These are phyloP conservation scores for Pluvianellus socialis DNA, from an alignment of 2,113 vertebrate genomes.

Conservation along the genomic window DNA sequence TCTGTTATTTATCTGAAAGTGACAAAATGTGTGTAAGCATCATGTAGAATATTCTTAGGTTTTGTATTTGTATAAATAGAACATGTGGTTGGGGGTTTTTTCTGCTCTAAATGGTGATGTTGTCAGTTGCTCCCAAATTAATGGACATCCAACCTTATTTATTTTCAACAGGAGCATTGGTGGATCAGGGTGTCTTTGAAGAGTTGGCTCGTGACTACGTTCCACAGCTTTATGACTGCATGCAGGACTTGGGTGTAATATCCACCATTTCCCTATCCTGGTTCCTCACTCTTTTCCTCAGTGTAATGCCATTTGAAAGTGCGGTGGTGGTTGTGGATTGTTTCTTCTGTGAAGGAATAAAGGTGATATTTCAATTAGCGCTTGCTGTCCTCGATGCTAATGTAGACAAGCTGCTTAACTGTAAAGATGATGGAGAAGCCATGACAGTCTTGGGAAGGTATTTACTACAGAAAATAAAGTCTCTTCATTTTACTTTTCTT, in stretches of 20 bases:
- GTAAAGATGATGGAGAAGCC: constrained; percentile 98
- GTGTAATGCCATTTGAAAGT: constrained; percentile 97
- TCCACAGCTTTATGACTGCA: constrained; percentile 97
- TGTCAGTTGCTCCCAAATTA: not conserved
- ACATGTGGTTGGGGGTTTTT: too few species aligned
- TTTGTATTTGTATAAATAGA: not conserved
- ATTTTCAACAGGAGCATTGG: constrained; percentile 84
- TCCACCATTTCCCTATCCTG: constrained; percentile 98
- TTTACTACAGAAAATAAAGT: not conserved
- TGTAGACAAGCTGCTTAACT: constrained; percentile 91
- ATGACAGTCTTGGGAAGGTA: constrained; percentile 98
- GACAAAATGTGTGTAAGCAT: not conserved
- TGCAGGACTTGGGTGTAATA: constrained; percentile 97
- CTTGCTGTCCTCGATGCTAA: constrained; percentile 94
- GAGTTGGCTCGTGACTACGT: constrained; percentile 92
- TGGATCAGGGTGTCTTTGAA: constrained; percentile 98
- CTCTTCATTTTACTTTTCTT: not conserved
- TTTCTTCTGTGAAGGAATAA: constrained; percentile 99
- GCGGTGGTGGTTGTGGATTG: constrained; percentile 98
- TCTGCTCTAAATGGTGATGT: not conserved
- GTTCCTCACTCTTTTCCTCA: constrained; percentile 99
- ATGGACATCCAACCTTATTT: not conserved
- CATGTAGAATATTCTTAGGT: not conserved
- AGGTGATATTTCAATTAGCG: constrained; percentile 97
- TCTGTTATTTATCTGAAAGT: not conserved